phyloP scores from a whole-genome alignment of 2,888 invertebrate genomes.

The Glaucopsyche alexis region DNA sequence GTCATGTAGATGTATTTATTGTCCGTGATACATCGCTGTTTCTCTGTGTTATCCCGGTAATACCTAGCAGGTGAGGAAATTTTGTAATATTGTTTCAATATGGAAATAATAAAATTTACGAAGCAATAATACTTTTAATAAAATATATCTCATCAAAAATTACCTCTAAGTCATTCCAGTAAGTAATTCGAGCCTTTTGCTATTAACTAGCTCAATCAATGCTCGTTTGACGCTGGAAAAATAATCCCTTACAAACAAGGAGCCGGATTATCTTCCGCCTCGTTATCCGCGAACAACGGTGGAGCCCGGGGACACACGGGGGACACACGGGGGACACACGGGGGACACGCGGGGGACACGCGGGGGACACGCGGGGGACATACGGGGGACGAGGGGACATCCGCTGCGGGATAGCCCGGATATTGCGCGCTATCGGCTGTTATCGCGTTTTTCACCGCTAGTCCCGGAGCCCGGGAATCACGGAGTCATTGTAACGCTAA shows the following conservation, averaged over 20 bases:
- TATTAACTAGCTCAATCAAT: not conserved
- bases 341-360: not conserved
- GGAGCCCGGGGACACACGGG: not conserved
- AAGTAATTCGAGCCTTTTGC: not conserved
- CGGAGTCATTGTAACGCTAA: not conserved
- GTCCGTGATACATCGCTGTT: too few relatives aligned
- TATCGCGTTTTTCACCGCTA: constrained; percentile 2
- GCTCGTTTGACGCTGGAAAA: not conserved
- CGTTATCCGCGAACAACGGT: constrained; percentile 12
- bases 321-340: not conserved
- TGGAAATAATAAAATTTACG: too few relatives aligned
- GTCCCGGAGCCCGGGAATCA: not conserved
- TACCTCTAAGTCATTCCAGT: not conserved
- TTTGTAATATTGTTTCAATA: too few relatives aligned
- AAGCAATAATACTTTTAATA: too few relatives aligned
- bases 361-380: not conserved
- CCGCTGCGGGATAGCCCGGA: constrained; percentile 14
- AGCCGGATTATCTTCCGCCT: not conserved
- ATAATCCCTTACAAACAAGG: not conserved
- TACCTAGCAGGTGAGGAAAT: too few relatives aligned
- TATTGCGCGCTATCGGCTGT: constrained; percentile 4
- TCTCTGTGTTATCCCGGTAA: too few relatives aligned
- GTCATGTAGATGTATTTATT: too few relatives aligned
- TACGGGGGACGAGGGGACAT: not conserved
- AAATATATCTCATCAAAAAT: too few relatives aligned